Evolutionary conservation across 1,140 invertebrate genomes (phyloP).

Genomic region (Hesperophylax magnus): DNA sequence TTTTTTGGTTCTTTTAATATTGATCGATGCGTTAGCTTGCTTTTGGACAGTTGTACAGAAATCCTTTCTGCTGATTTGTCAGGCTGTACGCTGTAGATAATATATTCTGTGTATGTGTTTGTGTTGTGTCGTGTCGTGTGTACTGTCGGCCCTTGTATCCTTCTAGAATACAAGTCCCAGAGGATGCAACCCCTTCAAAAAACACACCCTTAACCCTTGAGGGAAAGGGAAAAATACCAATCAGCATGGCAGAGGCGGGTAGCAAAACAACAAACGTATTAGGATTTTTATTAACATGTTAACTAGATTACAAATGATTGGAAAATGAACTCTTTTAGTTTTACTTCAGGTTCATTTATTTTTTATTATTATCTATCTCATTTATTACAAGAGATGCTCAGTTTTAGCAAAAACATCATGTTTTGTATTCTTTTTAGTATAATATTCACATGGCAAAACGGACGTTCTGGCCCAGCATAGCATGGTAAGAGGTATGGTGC

Average conservation of each 20-base stretch:
- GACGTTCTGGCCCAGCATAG: no score
- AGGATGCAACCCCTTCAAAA: slow-evolving; percentile 56
- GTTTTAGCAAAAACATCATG: no score
- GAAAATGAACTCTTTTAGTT: no score
- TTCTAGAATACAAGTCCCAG: slow-evolving; percentile 39
- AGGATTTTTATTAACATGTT: no score
- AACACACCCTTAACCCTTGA: slow-evolving; percentile 55
- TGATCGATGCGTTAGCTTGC: neutral
- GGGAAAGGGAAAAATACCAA: slow-evolving; percentile 52
- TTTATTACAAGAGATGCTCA: no score
- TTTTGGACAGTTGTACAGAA: slow-evolving; percentile 8
- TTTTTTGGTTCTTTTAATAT: no score
- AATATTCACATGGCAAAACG: no score
- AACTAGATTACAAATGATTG: no score
- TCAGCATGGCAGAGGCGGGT: slow-evolving; percentile 50
- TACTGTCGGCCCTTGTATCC: neutral
- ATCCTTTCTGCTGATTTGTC: slow-evolving; percentile 26
- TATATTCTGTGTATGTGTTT: neutral
- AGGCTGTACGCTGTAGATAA: neutral
- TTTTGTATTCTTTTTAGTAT: no score
- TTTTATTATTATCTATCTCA: no score
- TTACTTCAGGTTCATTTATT: no score
- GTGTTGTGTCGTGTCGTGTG: neutral
- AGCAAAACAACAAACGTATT: neutral
- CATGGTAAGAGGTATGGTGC: no score